Base-by-base conservation (phyloP, 2,113 vertebrate genomes). In the Campylorhamphus procurvoides region DNA sequence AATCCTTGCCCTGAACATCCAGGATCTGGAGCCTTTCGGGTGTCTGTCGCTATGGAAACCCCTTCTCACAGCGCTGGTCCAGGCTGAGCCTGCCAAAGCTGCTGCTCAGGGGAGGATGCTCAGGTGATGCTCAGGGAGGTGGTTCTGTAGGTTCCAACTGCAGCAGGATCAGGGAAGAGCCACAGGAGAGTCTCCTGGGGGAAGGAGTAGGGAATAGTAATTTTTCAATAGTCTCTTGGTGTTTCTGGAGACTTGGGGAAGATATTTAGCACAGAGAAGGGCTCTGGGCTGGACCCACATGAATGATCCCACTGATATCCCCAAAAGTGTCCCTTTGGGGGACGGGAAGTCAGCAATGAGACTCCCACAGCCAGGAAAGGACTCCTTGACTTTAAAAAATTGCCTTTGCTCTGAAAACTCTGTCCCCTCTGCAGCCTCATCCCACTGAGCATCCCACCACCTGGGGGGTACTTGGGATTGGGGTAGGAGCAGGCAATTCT, bases 1-100 rank as follows among this genome's bases (percentile, higher is more conserved):
- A 73, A 84, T 47, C 47, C 59, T 17, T n/a, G 84, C 35, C 47
- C 67, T 23, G 58, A 78, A 23, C 46, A 46, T 13, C 8, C 53
- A 3, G 89, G 40, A 78, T 71, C 52, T 39, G 66, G 42, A 53
- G 69, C 72, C 16, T 71, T 68, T 55, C 27, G 3, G 77, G 42
- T 88, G 79, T 27, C 69, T 1, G 92, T 90, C 15, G 68, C 93
- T 87, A 69, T 95, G 93, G 93, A 80, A 96, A 96, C 90, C 37
- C 7, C 59, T 84, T 49, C 67, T 63, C 40, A 12, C 33, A 9
- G 46, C 2, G 20, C 42, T 0, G 49, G 58, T 71, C 73, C 74
- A 18, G 2, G 20, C 67, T 24, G 44, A 67, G 83, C 73, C 67
- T 33, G 62, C 35, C 69, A 39, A 12, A 5, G 37, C 69, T 15